These are phyloP conservation scores for Sphaerophoria rueppellii DNA, from an alignment of 2,888 invertebrate species.

Conservation along the genomic window DNA sequence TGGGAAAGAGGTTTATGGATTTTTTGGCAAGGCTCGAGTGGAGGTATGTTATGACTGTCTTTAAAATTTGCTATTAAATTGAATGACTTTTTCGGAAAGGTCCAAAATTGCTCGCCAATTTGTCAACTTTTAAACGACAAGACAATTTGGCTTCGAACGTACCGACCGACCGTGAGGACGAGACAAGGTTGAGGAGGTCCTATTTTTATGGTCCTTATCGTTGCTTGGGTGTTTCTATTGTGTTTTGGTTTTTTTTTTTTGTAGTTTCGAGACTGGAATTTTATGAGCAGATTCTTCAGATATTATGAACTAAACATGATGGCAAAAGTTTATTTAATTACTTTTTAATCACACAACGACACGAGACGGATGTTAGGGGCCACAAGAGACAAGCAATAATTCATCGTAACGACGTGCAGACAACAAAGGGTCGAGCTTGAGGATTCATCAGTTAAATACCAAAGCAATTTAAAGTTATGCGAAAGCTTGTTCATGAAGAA, in stretches of 20 bases:
- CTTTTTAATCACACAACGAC: conserved; percentile 39
- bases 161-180: too few relatives aligned
- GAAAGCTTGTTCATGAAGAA: too few relatives aligned
- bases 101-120: conserved; percentile 9
- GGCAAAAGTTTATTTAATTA: conserved; percentile 27
- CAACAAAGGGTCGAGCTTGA: background rate
- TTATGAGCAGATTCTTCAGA: conserved; percentile 13
- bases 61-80: conserved; percentile 58
- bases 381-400: background rate
- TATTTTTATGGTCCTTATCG: conserved; percentile 15
- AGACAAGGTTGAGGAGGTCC: background rate
- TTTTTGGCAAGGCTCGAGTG: background rate
- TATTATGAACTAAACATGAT: background rate
- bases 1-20: background rate
- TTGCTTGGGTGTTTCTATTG: background rate
- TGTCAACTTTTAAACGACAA: conserved; percentile 30
- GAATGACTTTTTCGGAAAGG: conserved; percentile 36
- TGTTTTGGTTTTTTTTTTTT: conserved; percentile 8
- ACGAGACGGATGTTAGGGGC: background rate
- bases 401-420: background rate
- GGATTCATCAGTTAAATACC: background rate
- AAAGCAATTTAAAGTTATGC: conserved; percentile 11
- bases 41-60: conserved; percentile 22
- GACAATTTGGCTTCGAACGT: background rate
- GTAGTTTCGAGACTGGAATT: conserved; percentile 19